These are phyloP conservation scores for Cygnus olor DNA, from an alignment of 2,797 vertebrate species.

Conservation along the genomic window DNA sequence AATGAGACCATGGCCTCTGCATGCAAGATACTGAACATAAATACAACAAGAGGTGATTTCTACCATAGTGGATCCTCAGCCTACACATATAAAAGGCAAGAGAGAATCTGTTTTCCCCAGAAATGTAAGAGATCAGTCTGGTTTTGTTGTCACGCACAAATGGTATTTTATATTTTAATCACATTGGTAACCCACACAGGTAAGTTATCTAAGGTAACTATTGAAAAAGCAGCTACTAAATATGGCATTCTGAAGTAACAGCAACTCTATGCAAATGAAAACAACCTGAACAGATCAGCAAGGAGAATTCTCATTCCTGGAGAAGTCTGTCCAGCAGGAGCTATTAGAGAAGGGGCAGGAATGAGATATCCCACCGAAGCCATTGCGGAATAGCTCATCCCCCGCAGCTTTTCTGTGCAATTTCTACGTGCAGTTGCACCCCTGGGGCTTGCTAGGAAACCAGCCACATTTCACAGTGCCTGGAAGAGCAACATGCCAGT, in stretches of 20 bases:
- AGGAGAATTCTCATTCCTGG: background rate
- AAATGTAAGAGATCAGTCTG: background rate
- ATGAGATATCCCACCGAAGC: background rate
- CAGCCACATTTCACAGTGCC: background rate
- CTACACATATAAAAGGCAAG: background rate
- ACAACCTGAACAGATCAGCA: background rate
- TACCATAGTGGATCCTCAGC: background rate
- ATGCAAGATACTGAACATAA: background rate
- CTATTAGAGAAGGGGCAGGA: background rate
- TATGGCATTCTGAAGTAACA: background rate
- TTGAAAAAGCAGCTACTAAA: background rate
- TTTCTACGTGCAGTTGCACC: background rate
- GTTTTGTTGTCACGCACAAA: background rate
- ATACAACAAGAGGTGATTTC: background rate
- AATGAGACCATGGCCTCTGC: background rate
- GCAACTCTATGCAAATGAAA: background rate
- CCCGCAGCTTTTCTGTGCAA: background rate
- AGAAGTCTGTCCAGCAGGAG: background rate
- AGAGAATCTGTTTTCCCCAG: background rate
- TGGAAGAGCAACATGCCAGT: background rate
- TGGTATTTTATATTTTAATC: background rate
- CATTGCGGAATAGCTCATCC: background rate
- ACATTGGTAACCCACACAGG: background rate
- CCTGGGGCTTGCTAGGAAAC: background rate
- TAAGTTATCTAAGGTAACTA: background rate